Percentiles rank a stretch among this genome's conserved stretches.
Conservation (phyloP, 2,797 vertebrate species). For the Tarsius wallacei region DNA sequence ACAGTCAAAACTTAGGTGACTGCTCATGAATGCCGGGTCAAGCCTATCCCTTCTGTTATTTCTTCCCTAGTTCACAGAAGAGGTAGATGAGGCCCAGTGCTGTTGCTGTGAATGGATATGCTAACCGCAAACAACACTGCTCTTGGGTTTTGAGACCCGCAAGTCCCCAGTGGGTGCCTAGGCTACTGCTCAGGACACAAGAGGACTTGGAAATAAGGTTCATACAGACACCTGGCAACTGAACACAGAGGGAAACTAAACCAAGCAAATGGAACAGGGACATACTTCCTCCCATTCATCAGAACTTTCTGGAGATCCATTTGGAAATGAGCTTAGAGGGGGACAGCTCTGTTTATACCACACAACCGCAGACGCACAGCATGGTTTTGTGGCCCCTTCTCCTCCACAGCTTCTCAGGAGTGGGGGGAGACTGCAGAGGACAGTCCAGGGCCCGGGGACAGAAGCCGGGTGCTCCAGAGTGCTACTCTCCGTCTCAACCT, state of each 20-base stretch:
- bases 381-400: not conserved
- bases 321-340: not conserved
- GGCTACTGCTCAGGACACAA: not conserved
- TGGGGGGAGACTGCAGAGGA: not conserved
- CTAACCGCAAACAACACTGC: not conserved
- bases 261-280: not conserved
- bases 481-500: not conserved
- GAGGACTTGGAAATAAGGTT: not conserved
- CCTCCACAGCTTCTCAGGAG: not conserved
- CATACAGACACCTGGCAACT: not conserved
- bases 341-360: not conserved
- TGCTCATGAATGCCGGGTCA: not conserved
- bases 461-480: not conserved
- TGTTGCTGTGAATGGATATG: constrained; percentile 14
- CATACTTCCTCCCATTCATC: not conserved
- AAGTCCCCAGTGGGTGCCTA: not conserved
- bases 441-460: not conserved
- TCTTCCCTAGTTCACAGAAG: not conserved
- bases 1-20: not conserved
- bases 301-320: not conserved
- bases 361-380: too few relatives aligned
- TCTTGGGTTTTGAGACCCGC: not conserved
- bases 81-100: not conserved
- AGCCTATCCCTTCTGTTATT: not conserved
- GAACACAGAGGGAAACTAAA: not conserved